Evolutionary conservation across 2,888 invertebrate genomes (phyloP).

Genomic region (Caenorhabditis sp.): DNA sequence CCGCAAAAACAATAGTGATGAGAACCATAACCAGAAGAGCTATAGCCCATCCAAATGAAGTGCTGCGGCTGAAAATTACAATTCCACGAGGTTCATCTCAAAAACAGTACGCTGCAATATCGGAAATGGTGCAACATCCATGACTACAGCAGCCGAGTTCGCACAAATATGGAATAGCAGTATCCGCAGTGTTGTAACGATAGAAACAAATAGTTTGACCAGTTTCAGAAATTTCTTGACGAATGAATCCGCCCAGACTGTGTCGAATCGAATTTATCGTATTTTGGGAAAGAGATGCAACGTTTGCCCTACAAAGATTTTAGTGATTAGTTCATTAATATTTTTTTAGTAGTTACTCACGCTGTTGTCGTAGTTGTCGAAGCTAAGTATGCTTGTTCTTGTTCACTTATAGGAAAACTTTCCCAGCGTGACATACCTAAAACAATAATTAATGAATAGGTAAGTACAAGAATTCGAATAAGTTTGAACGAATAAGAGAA

Average conservation of each 20-base stretch:
- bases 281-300: slow-evolving; percentile 8
- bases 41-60: slow-evolving; percentile 74
- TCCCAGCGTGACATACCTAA: slow-evolving; percentile 70
- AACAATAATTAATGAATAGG: neutral
- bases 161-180: slow-evolving; percentile 72
- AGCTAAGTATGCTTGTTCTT: slow-evolving; percentile 71
- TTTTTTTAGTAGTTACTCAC: slow-evolving; percentile 31
- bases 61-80: slow-evolving; percentile 60
- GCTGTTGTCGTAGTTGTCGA: slow-evolving; percentile 67
- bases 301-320: slow-evolving; percentile 8
- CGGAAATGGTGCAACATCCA: slow-evolving; percentile 73
- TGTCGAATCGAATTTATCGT: slow-evolving; percentile 38
- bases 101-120: slow-evolving; percentile 65
- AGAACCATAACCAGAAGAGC: slow-evolving; percentile 71
- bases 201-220: slow-evolving; percentile 75
- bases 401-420: slow-evolving; percentile 71
- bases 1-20: slow-evolving; percentile 66
- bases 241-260: slow-evolving; percentile 67
- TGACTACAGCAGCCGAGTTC: slow-evolving; percentile 73
- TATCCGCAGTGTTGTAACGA: slow-evolving; percentile 62
- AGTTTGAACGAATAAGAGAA: neutral
- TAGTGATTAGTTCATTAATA: neutral
- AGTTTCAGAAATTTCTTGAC: slow-evolving; percentile 73
- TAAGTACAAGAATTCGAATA: neutral
- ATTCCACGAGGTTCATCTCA: no score